Conservation (phyloP, 2,888 invertebrate species). For the Drosophila melanosoma region DNA sequence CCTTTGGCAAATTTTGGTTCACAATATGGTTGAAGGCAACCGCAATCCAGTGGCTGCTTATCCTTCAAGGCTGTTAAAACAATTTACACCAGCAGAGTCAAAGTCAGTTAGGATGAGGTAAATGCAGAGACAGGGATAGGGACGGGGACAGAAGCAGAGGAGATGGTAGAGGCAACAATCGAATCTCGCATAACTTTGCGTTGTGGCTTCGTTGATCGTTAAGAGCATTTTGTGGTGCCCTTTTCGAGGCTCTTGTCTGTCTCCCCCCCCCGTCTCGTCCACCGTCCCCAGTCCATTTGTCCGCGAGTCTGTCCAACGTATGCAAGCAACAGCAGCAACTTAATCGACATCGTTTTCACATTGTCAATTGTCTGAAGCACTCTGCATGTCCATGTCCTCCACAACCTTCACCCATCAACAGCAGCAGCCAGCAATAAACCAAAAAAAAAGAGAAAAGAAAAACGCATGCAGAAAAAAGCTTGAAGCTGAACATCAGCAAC, state of each 20-base stretch:
- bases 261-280: neutral
- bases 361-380: conserved; percentile 77
- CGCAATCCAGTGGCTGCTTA: conserved; percentile 67
- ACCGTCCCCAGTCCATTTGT: conserved; percentile 9
- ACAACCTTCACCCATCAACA: conserved; percentile 74
- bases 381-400: conserved; percentile 71
- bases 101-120: conserved; percentile 24
- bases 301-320: conserved; percentile 37
- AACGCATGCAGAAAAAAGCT: conserved; percentile 36
- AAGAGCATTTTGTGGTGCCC: conserved; percentile 67
- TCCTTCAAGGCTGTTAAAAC: conserved; percentile 79
- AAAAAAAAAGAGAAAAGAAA: conserved; percentile 19
- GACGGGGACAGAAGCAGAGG: neutral
- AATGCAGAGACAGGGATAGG: neutral
- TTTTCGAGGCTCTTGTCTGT: conserved; percentile 30
- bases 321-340: conserved; percentile 75
- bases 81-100: conserved; percentile 69
- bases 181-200: conserved; percentile 72
- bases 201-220: conserved; percentile 65
- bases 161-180: conserved; percentile 35
- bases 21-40: conserved; percentile 46
- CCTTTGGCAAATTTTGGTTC: conserved; percentile 44
- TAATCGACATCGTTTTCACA: conserved; percentile 78
- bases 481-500: conserved; percentile 15
- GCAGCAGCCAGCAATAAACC: conserved; percentile 53